Evolutionary conservation across 2,113 vertebrate genomes (phyloP).

Genomic region (Cricetomys ansorgei): DNA sequence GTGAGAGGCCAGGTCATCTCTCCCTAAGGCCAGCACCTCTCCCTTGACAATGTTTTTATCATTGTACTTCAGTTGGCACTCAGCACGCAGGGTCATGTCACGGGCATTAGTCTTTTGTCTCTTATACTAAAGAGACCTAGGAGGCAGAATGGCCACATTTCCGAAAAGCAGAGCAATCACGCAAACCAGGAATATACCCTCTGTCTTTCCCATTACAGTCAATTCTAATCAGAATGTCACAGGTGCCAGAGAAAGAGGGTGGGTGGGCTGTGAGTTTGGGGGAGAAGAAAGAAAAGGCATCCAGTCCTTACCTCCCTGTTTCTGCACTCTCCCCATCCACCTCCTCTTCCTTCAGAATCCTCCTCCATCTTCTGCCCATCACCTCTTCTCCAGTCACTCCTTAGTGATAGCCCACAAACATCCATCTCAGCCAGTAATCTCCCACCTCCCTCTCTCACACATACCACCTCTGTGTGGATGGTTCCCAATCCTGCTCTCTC

Average conservation of each 20-base stretch:
- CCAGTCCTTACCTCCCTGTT: not conserved
- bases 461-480: not conserved
- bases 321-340: not conserved
- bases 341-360: not conserved
- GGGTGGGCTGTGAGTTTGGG: not conserved
- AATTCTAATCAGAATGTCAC: not conserved
- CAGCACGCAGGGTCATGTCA: rapidly evolving
- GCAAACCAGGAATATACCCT: not conserved
- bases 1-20: not conserved
- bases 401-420: no score
- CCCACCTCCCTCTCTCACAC: not conserved
- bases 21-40: no score
- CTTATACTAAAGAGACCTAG: not conserved
- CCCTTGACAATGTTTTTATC: not conserved
- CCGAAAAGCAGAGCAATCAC: not conserved
- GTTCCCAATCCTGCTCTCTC: not conserved
- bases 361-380: not conserved
- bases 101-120: not conserved
- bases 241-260: not conserved
- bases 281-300: not conserved
- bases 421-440: not conserved
- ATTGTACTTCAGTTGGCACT: not conserved
- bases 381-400: not conserved
- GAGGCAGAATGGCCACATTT: not conserved
- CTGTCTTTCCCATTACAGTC: not conserved